Evolutionary conservation across 2,888 invertebrate species (phyloP), one percentile per base, ranked within the genome.

Genomic region (Scaptomyza flava): DNA sequence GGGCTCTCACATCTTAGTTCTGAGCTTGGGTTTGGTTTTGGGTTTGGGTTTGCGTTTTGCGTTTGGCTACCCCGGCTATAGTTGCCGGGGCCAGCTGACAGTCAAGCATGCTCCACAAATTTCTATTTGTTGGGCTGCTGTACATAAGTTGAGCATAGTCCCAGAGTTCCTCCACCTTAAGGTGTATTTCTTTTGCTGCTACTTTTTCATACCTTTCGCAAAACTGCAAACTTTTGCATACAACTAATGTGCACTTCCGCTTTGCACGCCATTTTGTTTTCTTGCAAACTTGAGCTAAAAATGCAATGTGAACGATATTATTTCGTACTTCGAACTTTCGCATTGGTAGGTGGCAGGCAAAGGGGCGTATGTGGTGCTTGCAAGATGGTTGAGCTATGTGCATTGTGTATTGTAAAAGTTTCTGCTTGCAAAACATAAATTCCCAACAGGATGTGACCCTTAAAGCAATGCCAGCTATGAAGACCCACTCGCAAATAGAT

Each of bases 201-300:
- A 34, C 67, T 59, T 75, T 68, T 60, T 64, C 67, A 62, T 69
- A 69, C 67, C 61, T 62, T 72, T 50, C 51, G 60, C 59, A 77
- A 75, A 41, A 74, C 75, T 75, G 72, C 56, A 77, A 78, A 78
- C 78, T 82, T 85, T 84, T 83, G 83, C 81, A 86, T 83, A 86
- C 83, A 84, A 84, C 83, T 86, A 84, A 84, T 84, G 83, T 86
- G 83, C 86, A 84, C 86, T 86, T 84, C 86, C 83, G 86, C 86
- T 81, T 83, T 78, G 79, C 72, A 66, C 77, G 81, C 82, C 74
- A 81, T 81, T 83, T 83, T 82, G 72, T 79, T 82, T 79, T 74
- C 61, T 71, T 62, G 33, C 54, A 69, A 78, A 78, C 62, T 78
- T 78, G 54, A 65, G 68, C 79, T 65, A 74, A 81, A 82, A 85